phyloP scores from a whole-genome alignment of 1,140 invertebrate species.

The Drosophila lowei region DNA sequence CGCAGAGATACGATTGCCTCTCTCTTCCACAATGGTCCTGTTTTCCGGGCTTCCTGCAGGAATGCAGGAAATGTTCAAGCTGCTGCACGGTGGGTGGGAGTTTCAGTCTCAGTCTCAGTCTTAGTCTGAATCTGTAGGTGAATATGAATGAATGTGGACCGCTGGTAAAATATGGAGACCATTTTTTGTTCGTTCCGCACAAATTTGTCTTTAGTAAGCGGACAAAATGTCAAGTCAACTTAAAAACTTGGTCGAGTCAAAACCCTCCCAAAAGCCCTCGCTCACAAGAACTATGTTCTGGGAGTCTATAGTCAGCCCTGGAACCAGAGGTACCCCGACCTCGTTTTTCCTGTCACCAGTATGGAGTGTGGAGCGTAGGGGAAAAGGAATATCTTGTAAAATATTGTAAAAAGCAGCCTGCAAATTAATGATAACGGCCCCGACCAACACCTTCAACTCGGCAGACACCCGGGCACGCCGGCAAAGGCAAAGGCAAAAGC shows the following conservation, averaged over 20 bases:
- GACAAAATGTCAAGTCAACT: constrained; percentile 59
- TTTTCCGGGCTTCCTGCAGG: no score
- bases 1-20: no score
- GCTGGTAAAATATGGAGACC: constrained; percentile 16
- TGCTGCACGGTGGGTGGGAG: no score
- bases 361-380: background rate
- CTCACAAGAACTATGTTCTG: no score
- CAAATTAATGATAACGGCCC: constrained; percentile 74
- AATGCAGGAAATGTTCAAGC: no score
- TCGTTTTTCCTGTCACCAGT: background rate
- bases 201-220: constrained; percentile 64
- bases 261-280: background rate
- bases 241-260: constrained; percentile 37
- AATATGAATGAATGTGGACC: background rate
- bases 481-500: background rate
- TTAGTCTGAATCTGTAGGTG: background rate
- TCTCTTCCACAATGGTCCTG: no score
- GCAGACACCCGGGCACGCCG: background rate
- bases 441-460: constrained; percentile 32
- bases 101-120: no score
- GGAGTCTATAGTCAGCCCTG: no score
- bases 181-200: constrained; percentile 31
- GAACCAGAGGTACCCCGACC: no score
- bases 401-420: constrained; percentile 73
- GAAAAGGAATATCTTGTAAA: constrained; percentile 64